Evolutionary conservation across 1,140 invertebrate genomes (phyloP), one percentile per base, ranked within the genome.

Genomic region (Cephus cinctus): DNA sequence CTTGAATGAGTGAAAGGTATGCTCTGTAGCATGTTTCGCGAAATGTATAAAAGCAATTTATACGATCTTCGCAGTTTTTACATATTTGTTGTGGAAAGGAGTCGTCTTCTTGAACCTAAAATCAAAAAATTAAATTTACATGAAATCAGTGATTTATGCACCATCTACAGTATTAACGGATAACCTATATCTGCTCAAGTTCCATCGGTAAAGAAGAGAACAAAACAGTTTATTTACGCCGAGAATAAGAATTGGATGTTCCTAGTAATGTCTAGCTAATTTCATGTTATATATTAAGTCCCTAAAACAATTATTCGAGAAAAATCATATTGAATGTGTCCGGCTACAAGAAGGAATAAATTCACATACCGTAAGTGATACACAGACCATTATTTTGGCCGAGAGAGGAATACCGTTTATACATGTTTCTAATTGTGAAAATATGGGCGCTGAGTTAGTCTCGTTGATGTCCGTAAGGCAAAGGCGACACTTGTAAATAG

Each of bases 331-430:
- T n/a, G n/a, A n/a, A n/a, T n/a, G n/a, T n/a, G n/a, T n/a, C n/a
- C n/a, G 25, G n/a, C n/a, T 27, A 27, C 25, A 27, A n/a, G 25
- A 27, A 27, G 6, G n/a, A 27, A 27, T 27, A 27, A 43, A 32
- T 20, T 42, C 35, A 50, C 47, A 14, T 47, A 54, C 52, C 43
- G 52, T 47, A 43, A 54, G 15, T 36, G 52, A 50, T 11, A 54
- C 27, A 23, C 52, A 54, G 18, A 54, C 22, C 52, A 54, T 54
- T 4, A 54, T 54, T 23, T 38, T 50, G 4, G 34, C 11, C n/a
- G 43, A 38, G 25, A 54, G 35, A 16, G 47, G 30, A 6, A 47
- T 2, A 14, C 30, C 43, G n/a, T 22, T n/a, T 14, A 16, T n/a
- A n/a, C n/a, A n/a, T n/a, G n/a, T n/a, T 6, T 43, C 34, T 9